Evolutionary conservation across 53 echinoderm and acorn worm species (phyloP), one percentile per base, ranked within the genome.

Genomic region (Echinarachnius parma): DNA sequence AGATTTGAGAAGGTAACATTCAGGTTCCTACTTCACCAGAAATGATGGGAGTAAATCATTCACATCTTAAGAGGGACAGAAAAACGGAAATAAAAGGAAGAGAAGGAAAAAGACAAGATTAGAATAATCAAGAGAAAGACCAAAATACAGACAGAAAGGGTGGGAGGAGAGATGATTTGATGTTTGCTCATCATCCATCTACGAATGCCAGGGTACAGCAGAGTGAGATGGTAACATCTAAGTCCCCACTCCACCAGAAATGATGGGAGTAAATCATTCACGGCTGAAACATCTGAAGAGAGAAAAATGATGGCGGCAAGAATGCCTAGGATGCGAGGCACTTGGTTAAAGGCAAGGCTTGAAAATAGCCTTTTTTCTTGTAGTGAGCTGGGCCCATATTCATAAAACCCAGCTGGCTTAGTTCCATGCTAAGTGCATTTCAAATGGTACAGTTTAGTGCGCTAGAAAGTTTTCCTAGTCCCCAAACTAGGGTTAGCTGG

Each of bases 1-100:
- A 62, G 62, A 62, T 62, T 35, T 62, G 62, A 62, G 44, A 62
- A 11, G 39, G 24, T 39, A 42, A 62, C 62, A 62, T 62, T 62
- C 62, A 25, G 26, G 62, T 26, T 25, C 44, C 42, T 62, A 28
- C 62, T 42, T 39, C 36, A 62, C 25, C 36, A 62, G 39, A 42
- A 39, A 62, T 39, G 62, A 62, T 62, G 25, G 24, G 39, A 59
- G 24, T 62, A 62, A 62, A 62, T 62, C 62, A 62, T 34, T 39
- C 24, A 39, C 62, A 26, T 36, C 39, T 26, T 25, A n/a, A 15
- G n/a, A n/a, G n/a, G n/a, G n/a, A n/a, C n/a, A n/a, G n/a, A n/a
- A n/a, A n/a, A n/a, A n/a, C n/a, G n/a, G 39, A 39, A 39, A 39
- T 7, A 39, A 39, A 13, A 39, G 39, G 13, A 13, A 39, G 13